Evolutionary conservation across 2,888 invertebrate genomes (phyloP).

Genomic region (Clivina fossor): DNA sequence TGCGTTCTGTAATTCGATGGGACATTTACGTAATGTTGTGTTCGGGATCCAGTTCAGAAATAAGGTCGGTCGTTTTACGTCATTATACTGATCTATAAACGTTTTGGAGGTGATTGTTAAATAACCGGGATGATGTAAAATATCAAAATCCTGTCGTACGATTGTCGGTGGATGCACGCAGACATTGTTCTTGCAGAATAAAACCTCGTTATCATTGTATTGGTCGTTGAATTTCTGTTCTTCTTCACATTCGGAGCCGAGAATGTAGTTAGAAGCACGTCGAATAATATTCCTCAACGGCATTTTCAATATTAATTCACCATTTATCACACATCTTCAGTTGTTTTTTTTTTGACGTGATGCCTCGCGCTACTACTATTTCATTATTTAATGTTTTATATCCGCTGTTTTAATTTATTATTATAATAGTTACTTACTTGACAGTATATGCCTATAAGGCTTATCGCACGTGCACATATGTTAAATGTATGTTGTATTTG

Average conservation of each 20-base stretch:
- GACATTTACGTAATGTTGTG: slow-evolving; percentile 82
- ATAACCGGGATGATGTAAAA: slow-evolving; percentile 90
- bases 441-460: slow-evolving; percentile 13
- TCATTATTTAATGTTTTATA: slow-evolving; percentile 8
- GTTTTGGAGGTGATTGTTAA: slow-evolving; percentile 83
- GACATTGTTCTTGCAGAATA: slow-evolving; percentile 94
- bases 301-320: slow-evolving; percentile 60
- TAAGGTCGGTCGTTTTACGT: slow-evolving; percentile 75
- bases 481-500: slow-evolving; percentile 24
- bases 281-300: slow-evolving; percentile 75
- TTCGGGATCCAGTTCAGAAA: slow-evolving; percentile 96
- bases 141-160: slow-evolving; percentile 78
- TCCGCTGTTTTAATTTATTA: slow-evolving; percentile 14
- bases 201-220: slow-evolving; percentile 81
- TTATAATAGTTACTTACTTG: neutral
- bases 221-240: slow-evolving; percentile 61
- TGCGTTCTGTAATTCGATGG: slow-evolving; percentile 68
- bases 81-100: slow-evolving; percentile 76
- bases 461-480: slow-evolving; percentile 29
- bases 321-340: slow-evolving; percentile 4
- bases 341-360: neutral
- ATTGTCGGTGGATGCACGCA: slow-evolving; percentile 93
- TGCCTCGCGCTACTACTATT: neutral
- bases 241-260: slow-evolving; percentile 65
- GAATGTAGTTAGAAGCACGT: slow-evolving; percentile 77